Conservation (phyloP, 2,888 invertebrate genomes). For the Ennomos fuscantarius region DNA sequence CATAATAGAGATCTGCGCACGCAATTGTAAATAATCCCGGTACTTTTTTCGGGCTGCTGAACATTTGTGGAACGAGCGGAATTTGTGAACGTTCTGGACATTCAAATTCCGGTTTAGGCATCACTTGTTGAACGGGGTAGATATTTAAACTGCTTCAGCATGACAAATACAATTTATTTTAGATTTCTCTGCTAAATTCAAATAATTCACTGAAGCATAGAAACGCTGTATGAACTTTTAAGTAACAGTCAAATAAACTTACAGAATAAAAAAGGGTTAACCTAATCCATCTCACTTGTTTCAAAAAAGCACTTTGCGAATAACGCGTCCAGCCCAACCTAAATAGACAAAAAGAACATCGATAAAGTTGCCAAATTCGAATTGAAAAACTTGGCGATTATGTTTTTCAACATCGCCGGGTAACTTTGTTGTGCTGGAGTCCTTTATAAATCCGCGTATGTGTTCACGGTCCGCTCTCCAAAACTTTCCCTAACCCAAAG, state of each 20-base stretch:
- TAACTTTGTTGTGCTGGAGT: slow-evolving; percentile 56
- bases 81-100: slow-evolving; percentile 15
- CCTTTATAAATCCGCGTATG: slow-evolving; percentile 68
- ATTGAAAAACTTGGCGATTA: slow-evolving; percentile 74
- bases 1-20: slow-evolving; percentile 45
- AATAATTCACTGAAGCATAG: no score
- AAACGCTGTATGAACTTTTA: no score
- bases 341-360: slow-evolving; percentile 36
- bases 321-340: slow-evolving; percentile 15
- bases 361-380: slow-evolving; percentile 54
- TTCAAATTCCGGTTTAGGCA: background rate
- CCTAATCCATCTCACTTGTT: background rate
- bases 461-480: slow-evolving; percentile 60
- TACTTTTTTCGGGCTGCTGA: slow-evolving; percentile 35
- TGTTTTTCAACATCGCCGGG: slow-evolving; percentile 41
- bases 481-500: slow-evolving; percentile 74
- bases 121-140: slow-evolving; percentile 18
- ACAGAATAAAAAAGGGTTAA: slow-evolving; percentile 1
- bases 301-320: slow-evolving; percentile 26
- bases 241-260: no score
- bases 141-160: no score
- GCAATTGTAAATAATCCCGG: slow-evolving; percentile 51
- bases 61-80: slow-evolving; percentile 7
- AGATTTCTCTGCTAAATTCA: no score
- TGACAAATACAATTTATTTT: no score